phyloP scores from a whole-genome alignment of 2,888 invertebrate genomes.

The Drosophila subquinaria region DNA sequence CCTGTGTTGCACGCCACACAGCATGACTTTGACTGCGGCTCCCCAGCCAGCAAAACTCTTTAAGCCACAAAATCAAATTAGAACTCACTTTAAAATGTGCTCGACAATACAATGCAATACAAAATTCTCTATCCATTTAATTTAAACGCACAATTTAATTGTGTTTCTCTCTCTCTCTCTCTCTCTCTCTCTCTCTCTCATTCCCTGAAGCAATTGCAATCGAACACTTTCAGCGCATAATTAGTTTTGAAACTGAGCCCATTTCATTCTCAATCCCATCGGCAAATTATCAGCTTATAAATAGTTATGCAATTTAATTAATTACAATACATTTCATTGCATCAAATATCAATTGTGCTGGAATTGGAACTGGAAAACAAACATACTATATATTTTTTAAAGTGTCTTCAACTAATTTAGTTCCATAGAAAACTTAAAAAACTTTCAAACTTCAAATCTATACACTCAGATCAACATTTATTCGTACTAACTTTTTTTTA shows the following conservation, averaged over 20 bases:
- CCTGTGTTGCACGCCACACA: not conserved
- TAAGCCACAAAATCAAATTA: conserved; percentile 12
- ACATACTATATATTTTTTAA: too few species aligned
- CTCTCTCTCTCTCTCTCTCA: not conserved
- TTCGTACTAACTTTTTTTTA: too few species aligned
- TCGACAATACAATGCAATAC: not conserved
- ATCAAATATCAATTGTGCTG: too few species aligned
- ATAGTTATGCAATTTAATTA: conserved; percentile 1
- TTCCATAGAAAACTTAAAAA: too few species aligned
- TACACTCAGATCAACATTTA: too few species aligned
- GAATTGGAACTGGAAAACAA: too few species aligned
- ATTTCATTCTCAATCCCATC: not conserved
- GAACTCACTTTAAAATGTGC: conserved; percentile 3
- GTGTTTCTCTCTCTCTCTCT: not conserved
- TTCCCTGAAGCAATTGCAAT: not conserved
- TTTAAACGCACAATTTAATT: not conserved
- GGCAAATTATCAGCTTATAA: conserved; percentile 7
- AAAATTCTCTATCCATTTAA: not conserved
- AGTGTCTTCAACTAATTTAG: too few species aligned
- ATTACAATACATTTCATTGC: conserved; percentile 7
- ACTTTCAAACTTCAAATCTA: too few species aligned
- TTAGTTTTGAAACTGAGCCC: not conserved
- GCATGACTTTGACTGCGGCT: conserved; percentile 4
- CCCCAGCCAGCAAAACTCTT: not conserved
- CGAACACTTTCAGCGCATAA: not conserved